Conservation (phyloP, 2,797 vertebrate genomes). For the Lagodon rhomboides region DNA sequence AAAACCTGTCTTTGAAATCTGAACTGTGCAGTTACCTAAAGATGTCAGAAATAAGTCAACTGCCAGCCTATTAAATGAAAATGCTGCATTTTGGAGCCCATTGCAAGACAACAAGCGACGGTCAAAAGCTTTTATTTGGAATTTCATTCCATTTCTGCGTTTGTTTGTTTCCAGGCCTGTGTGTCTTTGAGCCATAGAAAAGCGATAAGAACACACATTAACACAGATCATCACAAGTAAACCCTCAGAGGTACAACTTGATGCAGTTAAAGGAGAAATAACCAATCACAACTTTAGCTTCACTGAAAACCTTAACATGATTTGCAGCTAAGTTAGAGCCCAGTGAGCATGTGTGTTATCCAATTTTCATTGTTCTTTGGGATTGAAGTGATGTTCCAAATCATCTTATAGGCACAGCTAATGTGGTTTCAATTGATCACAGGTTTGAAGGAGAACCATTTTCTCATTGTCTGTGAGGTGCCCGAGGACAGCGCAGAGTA, state of each 20-base stretch:
- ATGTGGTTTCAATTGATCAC: conserved; percentile 95
- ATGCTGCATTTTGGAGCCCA: conserved; percentile 24
- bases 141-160: conserved; percentile 60
- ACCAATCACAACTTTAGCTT: conserved; percentile 88
- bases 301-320: conserved; percentile 90
- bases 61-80: conserved; percentile 12
- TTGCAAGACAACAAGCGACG: conserved; percentile 32
- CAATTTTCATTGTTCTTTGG: conserved; percentile 93
- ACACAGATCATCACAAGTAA: conserved; percentile 82
- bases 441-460: conserved; percentile 89
- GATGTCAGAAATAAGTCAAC: conserved; percentile 20
- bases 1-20: conserved; percentile 27
- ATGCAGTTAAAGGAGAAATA: conserved; percentile 87
- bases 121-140: conserved; percentile 60
- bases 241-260: conserved; percentile 83
- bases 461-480: conserved; percentile 89
- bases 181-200: conserved; percentile 79
- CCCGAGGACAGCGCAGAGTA: conserved; percentile 86
- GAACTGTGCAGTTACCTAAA: conserved; percentile 5
- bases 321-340: conserved; percentile 87
- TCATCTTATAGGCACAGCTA: conserved; percentile 93
- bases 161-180: conserved; percentile 65
- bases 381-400: conserved; percentile 93
- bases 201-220: conserved; percentile 82
- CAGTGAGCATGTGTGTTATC: conserved; percentile 90